Evolutionary conservation across 2,888 invertebrate genomes (phyloP), one percentile per base, ranked within the genome.

Genomic region (Trichogramma dendrolimi): DNA sequence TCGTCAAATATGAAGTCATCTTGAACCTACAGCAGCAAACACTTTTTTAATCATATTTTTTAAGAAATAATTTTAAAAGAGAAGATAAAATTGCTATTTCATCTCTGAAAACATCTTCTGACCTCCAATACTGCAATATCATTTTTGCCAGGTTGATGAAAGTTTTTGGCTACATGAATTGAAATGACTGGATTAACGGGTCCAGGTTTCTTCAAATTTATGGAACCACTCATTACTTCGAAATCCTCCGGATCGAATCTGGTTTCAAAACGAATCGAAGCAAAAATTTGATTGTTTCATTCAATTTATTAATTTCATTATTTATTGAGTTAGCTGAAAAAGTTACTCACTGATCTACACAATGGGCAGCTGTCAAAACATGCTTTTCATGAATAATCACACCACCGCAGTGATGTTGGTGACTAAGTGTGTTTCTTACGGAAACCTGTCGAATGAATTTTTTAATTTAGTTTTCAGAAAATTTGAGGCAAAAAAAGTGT

Each of bases 111-210:
- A 10, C n/a, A n/a, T n/a, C 46, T 46, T 10, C 51, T 57, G 64
- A 72, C 72, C 67, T 68, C 69, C 39, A 75, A 41, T 4, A 75
- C 54, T 14, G 76, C 74, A 10, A 75, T 71, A 51, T 75, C 76
- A 55, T 74, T 70, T 38, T 63, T 48, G 63, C 65, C 70, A 5
- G 70, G 71, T 0, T 61, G 0, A 40, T 62, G 27, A 52, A 73
- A 75, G 0, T 60, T 7, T 27, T 67, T 51, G 47, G 72, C 72
- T 7, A 65, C 14, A 49, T 67, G 67, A 49, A 67, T 61, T 27
- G 58, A 52, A 5, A 64, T 63, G 0, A 52, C 4, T 27, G 1
- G 27, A 41, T 69, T 65, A 5, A 14, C 14, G 1, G 55, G 42
- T 4, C 60, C 7, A 3, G 70, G 66, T 0, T 60, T 6, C 5